Evolutionary conservation across 2,888 invertebrate species (phyloP).

Genomic region (Drosophila kambysellisi): DNA sequence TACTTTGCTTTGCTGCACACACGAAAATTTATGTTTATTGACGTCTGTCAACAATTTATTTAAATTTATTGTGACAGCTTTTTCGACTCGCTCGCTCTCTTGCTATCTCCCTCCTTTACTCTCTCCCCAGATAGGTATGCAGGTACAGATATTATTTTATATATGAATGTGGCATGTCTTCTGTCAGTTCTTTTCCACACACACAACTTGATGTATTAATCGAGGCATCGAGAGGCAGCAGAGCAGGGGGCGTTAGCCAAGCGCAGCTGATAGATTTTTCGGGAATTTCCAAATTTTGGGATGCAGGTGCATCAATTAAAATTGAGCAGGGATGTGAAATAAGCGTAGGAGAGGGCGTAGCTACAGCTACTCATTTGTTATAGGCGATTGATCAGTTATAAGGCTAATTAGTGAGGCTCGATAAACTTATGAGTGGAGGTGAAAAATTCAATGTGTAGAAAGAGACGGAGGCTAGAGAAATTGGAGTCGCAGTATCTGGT

Average conservation of each 20-base stretch:
- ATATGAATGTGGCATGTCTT: constrained; percentile 24
- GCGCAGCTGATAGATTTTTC: constrained; percentile 66
- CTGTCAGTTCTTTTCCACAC: constrained; percentile 15
- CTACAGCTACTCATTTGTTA: constrained; percentile 31
- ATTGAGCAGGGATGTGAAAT: constrained; percentile 21
- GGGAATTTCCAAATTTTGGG: constrained; percentile 35
- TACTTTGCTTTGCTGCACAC: constrained; percentile 74
- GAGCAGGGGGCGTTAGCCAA: constrained; percentile 62
- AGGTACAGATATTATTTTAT: constrained; percentile 18
- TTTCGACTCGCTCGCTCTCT: constrained; percentile 22
- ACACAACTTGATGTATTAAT: constrained; percentile 72
- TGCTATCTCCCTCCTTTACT: constrained; percentile 11
- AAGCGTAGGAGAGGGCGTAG: constrained; percentile 48
- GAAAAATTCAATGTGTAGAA: background rate
- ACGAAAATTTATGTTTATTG: constrained; percentile 80
- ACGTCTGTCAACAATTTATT: constrained; percentile 82
- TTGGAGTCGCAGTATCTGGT: background rate
- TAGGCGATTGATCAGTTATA: constrained; percentile 18
- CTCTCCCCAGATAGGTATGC: constrained; percentile 29
- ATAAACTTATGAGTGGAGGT: constrained; percentile 11
- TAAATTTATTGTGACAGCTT: constrained; percentile 81
- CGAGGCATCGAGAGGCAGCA: constrained; percentile 14
- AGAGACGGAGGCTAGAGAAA: background rate
- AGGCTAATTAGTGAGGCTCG: constrained; percentile 4
- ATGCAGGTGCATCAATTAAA: constrained; percentile 75